These are phyloP conservation scores for Trissoscelio sp. DNA, from an alignment of 2,888 invertebrate species.

Conservation along the genomic window DNA sequence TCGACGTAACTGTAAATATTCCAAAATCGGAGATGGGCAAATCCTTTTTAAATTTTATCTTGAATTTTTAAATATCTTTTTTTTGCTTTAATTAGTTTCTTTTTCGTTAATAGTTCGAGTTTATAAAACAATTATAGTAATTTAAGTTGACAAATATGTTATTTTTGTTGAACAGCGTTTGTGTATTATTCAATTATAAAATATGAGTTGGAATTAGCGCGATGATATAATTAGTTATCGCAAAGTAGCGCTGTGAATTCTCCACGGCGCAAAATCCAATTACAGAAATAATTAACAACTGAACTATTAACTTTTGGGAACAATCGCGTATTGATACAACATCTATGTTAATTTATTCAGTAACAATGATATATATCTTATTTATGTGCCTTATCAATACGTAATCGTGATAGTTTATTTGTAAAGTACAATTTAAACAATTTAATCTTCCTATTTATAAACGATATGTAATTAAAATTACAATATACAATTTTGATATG, in stretches of 20 bases:
- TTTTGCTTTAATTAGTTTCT: background rate
- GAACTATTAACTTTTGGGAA: conserved; percentile 39
- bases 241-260: conserved; percentile 18
- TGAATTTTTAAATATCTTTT: background rate
- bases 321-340: conserved; percentile 44
- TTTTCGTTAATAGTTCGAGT: conserved; percentile 27
- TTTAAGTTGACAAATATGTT: conserved; percentile 6
- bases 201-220: conserved; percentile 27
- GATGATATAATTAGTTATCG: conserved; percentile 40
- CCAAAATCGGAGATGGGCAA: conserved; percentile 55
- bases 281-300: conserved; percentile 46
- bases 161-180: conserved; percentile 28
- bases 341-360: conserved; percentile 30
- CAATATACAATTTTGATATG: no score
- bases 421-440: background rate
- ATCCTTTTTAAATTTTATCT: background rate
- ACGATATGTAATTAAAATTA: no score
- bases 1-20: conserved; percentile 56
- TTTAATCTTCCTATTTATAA: background rate
- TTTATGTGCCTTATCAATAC: conserved; percentile 27
- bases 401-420: conserved; percentile 2
- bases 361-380: conserved; percentile 46
- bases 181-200: conserved; percentile 30
- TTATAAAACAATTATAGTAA: conserved; percentile 14
- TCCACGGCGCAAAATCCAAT: conserved; percentile 33